Evolutionary conservation across 1,140 invertebrate species (phyloP), one percentile per base, ranked within the genome.

Genomic region (Zaprionus ornatus): DNA sequence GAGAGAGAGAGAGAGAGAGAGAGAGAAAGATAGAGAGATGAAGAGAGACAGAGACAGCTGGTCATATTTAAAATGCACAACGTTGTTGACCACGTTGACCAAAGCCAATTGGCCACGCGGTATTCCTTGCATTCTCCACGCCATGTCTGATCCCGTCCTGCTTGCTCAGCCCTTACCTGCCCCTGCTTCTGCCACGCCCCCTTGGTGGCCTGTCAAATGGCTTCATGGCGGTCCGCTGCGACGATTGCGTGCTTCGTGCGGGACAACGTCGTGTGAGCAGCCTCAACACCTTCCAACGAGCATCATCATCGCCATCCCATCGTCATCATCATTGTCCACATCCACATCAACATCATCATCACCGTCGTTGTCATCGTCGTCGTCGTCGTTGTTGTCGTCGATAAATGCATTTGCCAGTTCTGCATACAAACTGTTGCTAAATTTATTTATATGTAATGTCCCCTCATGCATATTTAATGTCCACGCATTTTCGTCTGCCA

Each of bases 401-500:
- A 83, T 88, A 88, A 86, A 83, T 77, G 77, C 83, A 83, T 83
- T 86, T 82, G 79, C 83, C 82, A 79, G 77, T 67, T 77, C 69
- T 78, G 83, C 84, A 88, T 84, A 88, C 83, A 87, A 87, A 87
- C 84, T 80, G 84, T 80, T 88, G 77, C 81, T 88, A 83, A 84
- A 87, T 87, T 87, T 87, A 88, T 87, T 87, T 80, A 88, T 87
- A 91, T 75, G 86, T 84, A 73, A 80, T 86, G 87, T 81, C 82
- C 83, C 77, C 74, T 90, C 84, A 91, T 90, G 86, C 83, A 91
- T 90, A 91, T 91, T 90, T 90, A 90, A 90, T 90, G 88, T 83
- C 77, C 88, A 91, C 84, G 86, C 83, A 88, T 77, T 84, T 73
- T 68, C 72, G 50, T 35, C 27, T 55, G 25, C 32, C 37, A 56